Evolutionary conservation across 2,888 invertebrate species (phyloP), one percentile per base, ranked within the genome.

Genomic region (Argyresthia goedartella): DNA sequence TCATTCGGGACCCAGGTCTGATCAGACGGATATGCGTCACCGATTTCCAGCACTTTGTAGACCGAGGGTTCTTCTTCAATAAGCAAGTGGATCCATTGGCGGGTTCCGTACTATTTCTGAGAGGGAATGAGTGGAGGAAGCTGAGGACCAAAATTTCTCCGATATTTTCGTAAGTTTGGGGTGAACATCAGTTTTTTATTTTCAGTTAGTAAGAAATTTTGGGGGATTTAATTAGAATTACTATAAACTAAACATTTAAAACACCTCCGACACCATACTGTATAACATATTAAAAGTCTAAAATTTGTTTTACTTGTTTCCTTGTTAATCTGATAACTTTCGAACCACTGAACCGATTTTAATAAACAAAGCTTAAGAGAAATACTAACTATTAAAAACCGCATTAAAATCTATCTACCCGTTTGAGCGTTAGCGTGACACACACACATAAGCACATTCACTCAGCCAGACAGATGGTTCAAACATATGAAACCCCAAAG

Each of bases 51-150:
- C 66, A 85, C 65, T 87, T 87, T 69, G 76, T 77, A 15, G 87
- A 86, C 57, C 69, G 86, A 51, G 87, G 87, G 11, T 84, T 84
- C 72, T 85, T 77, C 67, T 84, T 82, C 63, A 78, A 85, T 52
- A 74, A 76, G 58, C 74, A 78, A 15, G 73, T 82, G 53, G 87
- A 87, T 52, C 87, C 87, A 0, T 58, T 87, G 35, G 85, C 84
- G 0, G 85, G 81, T 0, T 84, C 84, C 0, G 79, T 87, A 52
- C 69, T 87, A 50, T 84, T 79, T 58, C 68, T 86, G 4, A 63
- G 80, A n/a, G 87, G 87, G 0, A 76, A 73, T 49, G 78, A 81
- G 58, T 87, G 87, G 87, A 79, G 70, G 60, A 66, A 65, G 50
- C 65, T 87, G 1, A 57, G 87, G 41, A 76, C 85, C 0, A 87